Base-by-base conservation (phyloP, 2,797 vertebrate species). In the Rallus crepitans region DNA sequence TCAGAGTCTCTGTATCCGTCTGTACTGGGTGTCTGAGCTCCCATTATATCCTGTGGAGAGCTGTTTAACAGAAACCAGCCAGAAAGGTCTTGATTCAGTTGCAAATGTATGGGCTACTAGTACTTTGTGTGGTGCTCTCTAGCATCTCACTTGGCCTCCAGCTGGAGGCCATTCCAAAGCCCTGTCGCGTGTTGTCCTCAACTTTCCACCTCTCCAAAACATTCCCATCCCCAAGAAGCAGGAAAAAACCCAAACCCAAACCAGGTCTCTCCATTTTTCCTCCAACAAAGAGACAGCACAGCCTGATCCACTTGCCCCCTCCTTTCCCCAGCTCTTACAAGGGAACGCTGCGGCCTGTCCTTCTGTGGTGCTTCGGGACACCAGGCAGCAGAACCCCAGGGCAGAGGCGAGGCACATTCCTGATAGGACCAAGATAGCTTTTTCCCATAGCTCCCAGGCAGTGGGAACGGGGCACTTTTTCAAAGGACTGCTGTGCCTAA, bases 381-480 rank as follows among this genome's bases (percentile, higher is more conserved):
- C 91, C 88, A 84, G 86, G 95, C 91, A 93, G 84, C 81, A 57
- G 71, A 89, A 94, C 94, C 31, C 6, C 88, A 95, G 95, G 96
- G 95, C 94, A 97, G 93, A 94, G 71, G 60, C 68, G 65, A 95
- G 61, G 94, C 86, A 81, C 97, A 97, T 97, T 97, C 97, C 95
- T 95, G 77, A 93, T 82, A 80, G 92, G 95, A 96, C 95, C 94
- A 97, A 97, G 97, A 97, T 97, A 97, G 97, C 93, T 97, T 95
- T 96, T 97, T 97, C 97, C 96, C 96, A 97, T 82, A 93, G 89
- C 94, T 95, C 95, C 69, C 82, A 91, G 80, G 92, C 97, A 97
- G 96, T 97, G 97, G 97, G 97, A 97, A 97, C 87, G 0, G 78
- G 83, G 55, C 50, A 52, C 89, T 94, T 97, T 97, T 94, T 93